Percentiles rank a stretch among this genome's conserved stretches.
These are phyloP conservation scores for Dendronephthya gigantea DNA, from an alignment of 64 coral and sea anemone genomes.

Conservation along the genomic window DNA sequence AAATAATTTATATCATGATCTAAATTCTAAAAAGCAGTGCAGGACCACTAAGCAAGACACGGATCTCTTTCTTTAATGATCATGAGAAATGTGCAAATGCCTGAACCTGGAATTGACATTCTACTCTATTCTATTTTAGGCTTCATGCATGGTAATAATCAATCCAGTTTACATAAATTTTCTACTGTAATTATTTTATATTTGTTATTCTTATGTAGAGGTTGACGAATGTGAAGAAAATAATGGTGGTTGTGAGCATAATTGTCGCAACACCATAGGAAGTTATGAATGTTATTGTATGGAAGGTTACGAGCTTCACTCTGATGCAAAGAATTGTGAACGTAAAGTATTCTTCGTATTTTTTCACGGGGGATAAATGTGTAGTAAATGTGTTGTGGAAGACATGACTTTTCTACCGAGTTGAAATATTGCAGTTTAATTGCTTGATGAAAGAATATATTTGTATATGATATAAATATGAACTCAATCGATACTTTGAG, in stretches of 20 bases:
- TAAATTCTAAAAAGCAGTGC: too few species aligned
- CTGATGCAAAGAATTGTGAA: slow-evolving; percentile 3
- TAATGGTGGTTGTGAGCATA: slow-evolving; percentile 15
- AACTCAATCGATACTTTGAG: too few species aligned
- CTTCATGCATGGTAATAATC: too few species aligned
- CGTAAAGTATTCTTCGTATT: not conserved
- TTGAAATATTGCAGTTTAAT: too few species aligned
- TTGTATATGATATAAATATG: too few species aligned
- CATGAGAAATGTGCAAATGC: too few species aligned
- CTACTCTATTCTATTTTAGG: too few species aligned
- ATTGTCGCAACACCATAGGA: not conserved
- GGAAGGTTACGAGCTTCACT: not conserved
- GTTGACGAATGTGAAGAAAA: not conserved
- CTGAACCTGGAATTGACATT: too few species aligned
- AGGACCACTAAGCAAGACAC: too few species aligned
- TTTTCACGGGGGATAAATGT: not conserved
- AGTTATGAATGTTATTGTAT: not conserved
- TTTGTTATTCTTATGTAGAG: not conserved
- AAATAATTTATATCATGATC: too few species aligned
- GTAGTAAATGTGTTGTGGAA: not conserved
- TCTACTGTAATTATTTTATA: not conserved
- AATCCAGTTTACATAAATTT: not conserved
- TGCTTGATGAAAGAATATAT: too few species aligned
- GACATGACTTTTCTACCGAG: not conserved
- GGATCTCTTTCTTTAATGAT: too few species aligned